These are phyloP conservation scores for Eclectus roratus DNA, from an alignment of 2,113 vertebrate genomes.

Conservation along the genomic window DNA sequence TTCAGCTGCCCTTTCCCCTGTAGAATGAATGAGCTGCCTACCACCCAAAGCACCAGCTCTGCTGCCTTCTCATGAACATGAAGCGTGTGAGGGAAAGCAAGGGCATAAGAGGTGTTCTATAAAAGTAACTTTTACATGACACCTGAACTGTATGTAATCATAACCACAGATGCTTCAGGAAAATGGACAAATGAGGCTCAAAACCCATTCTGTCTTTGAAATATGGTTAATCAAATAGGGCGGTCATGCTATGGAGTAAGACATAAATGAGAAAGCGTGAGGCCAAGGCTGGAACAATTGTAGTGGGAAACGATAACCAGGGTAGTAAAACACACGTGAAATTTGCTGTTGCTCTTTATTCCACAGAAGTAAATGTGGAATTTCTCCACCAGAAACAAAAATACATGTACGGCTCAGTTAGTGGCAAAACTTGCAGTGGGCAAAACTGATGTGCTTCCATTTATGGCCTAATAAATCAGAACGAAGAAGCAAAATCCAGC, in stretches of 20 bases:
- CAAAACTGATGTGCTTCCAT: background rate
- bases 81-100: background rate
- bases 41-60: background rate
- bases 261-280: background rate
- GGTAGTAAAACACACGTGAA: background rate
- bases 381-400: background rate
- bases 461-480: background rate
- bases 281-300: background rate
- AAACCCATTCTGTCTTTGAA: background rate
- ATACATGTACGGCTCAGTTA: accelerated
- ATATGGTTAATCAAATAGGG: accelerated
- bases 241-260: accelerated
- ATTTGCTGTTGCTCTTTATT: background rate
- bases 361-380: background rate
- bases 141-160: background rate
- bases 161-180: background rate
- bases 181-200: background rate
- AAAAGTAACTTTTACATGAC: background rate
- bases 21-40: background rate
- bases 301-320: background rate
- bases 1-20: background rate
- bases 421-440: background rate
- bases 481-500: background rate
- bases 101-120: background rate
- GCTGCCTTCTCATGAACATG: background rate